Evolutionary conservation across 2,113 vertebrate species (phyloP).

Genomic region (Pipra filicauda): DNA sequence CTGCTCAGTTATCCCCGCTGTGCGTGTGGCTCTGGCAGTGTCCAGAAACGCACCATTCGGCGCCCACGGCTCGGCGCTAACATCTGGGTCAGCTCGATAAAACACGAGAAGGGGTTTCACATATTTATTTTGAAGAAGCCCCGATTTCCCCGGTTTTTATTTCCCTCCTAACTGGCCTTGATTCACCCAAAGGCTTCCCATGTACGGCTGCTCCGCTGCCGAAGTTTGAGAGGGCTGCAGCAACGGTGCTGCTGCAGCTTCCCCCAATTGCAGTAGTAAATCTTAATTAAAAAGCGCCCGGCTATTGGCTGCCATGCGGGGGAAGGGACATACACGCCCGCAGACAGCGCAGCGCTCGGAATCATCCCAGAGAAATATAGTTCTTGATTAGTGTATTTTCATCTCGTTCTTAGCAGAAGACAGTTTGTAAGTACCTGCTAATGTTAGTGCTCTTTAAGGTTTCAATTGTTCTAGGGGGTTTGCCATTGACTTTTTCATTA

Average conservation of each 20-base stretch:
- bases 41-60: neutral
- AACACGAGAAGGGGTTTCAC: neutral
- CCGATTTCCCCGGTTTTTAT: neutral
- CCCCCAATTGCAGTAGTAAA: neutral
- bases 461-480: conserved; percentile 74
- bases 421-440: conserved; percentile 73
- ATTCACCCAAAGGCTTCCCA: neutral
- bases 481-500: conserved; percentile 86
- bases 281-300: conserved; percentile 48
- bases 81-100: neutral
- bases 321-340: neutral
- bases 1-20: neutral
- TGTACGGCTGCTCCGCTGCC: neutral
- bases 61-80: neutral
- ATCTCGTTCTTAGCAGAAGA: conserved; percentile 63
- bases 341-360: neutral
- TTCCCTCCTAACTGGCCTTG: neutral
- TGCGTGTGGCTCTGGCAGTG: neutral
- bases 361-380: conserved; percentile 64
- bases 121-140: neutral
- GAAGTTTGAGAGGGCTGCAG: neutral
- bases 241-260: neutral
- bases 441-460: conserved; percentile 75
- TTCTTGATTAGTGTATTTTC: conserved; percentile 70
- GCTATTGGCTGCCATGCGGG: neutral